Evolutionary conservation across 2,888 invertebrate genomes (phyloP), one percentile per base, ranked within the genome.

Genomic region (Drosophila siamana): DNA sequence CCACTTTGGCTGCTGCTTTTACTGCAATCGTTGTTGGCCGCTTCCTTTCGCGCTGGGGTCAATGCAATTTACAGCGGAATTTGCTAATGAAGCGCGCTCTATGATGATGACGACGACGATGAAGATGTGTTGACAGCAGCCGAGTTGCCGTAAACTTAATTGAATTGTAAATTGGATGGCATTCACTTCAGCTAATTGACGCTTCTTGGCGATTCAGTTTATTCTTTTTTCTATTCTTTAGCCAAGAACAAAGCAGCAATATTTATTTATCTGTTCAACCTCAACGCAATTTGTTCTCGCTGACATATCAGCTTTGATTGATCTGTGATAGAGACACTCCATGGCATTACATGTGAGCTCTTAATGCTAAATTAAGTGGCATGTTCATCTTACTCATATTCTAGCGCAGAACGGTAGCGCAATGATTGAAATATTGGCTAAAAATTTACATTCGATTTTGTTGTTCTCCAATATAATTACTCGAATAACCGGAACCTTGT

Each of bases 41-140:
- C 43, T 63, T 56, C 44, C 33, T 38, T 61, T 54, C 52, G 24
- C 24, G 6, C 44, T 69, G 48, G 81, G 84, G 84, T 82, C 82
- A 84, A n/a, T 82, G 82, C 82, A 82, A 84, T 82, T 82, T 82
- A 52, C 70, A 30, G 59, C 59, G 54, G 82, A 81, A 84, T 84
- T 81, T 48, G 69, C 75, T 84, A 82, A 82, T 84, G 82, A 82
- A 84, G 80, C 84, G 59, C 61, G 28, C 69, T 72, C 55, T 64
- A 51, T 70, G 68, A 51, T 43, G 44, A 62, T 61, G 54, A 41
- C 36, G 33, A 28, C n/a, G 52, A 26, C n/a, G 13, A 13, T 43
- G 63, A 63, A 51, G 68, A 48, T 55, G 69, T 84, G 80, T 73
- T 73, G 82, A 80, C 80, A 81, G 84, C 75, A 62, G n/a, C 2